Base-by-base conservation (phyloP, 2,113 vertebrate genomes). In the Rhegmatorhina hoffmannsi region DNA sequence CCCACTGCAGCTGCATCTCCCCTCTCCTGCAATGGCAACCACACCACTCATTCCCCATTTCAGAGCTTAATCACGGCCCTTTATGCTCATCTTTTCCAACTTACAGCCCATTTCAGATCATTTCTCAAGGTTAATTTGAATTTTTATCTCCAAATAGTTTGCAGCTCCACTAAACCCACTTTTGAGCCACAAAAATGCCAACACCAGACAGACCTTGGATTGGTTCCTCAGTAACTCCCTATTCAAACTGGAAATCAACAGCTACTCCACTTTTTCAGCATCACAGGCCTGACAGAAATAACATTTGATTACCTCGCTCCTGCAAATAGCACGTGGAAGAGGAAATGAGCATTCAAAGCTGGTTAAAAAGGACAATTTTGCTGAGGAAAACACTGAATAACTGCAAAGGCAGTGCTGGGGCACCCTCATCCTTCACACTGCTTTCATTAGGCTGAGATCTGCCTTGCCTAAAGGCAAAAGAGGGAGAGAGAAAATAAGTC, bases 381-480 rank as follows among this genome's bases (percentile, higher is more conserved):
- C n/a, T 50, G 31, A 84, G 36, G 52, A 36, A 83, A 94, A 74
- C 68, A 49, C 17, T 20, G n/a, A 23, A 12, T 7, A 63, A 72
- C 10, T 56, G 82, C 88, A 70, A 55, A 87, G 79, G 26, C 88
- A 29, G 60, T 8, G 58, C 26, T 11, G 38, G 0, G 68, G 86
- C 80, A 68, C 73, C 0, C 0, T 31, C 46, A 92, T 82, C 77
- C 50, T 90, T 87, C 94, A 94, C 81, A 11, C 31, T 5, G 69
- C 1, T 84, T 90, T 89, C 92, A 94, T 94, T 75, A 94, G 83
- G 80, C 72, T 64, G 92, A 81, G 73, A 52, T 83, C 52, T 75
- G 80, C 66, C 56, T 95, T 47, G 73, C 92, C 88, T 68, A 21
- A 68, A 43, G 93, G 94, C 76, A 87, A 91, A 90, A 84, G 1